These are phyloP conservation scores for Dichetophora obliterata DNA, from an alignment of 2,888 invertebrate species.

Conservation along the genomic window DNA sequence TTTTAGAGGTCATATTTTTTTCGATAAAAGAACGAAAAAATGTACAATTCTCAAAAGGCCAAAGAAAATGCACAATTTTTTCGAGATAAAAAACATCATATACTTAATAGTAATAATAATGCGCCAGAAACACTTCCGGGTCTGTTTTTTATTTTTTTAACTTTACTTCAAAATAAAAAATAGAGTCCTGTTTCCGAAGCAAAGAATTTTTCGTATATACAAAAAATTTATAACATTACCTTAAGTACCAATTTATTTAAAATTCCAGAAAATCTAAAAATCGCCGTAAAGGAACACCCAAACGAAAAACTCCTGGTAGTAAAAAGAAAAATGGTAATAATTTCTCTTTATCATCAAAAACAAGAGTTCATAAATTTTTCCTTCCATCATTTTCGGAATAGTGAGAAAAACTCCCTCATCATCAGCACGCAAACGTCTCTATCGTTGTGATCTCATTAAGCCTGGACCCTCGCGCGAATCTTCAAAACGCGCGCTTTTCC, in stretches of 20 bases:
- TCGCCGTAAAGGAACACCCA: slow-evolving; percentile 65
- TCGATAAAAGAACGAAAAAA: no score
- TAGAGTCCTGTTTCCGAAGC: no score
- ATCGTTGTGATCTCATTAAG: slow-evolving; percentile 59
- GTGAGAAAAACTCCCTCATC: slow-evolving; percentile 65
- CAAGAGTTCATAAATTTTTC: not conserved
- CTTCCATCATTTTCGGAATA: slow-evolving; percentile 39
- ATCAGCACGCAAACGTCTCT: slow-evolving; percentile 63
- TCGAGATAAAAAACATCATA: no score
- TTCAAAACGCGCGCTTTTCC: slow-evolving; percentile 80
- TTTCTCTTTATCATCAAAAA: not conserved
- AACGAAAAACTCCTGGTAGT: slow-evolving; percentile 74
- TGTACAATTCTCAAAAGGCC: no score
- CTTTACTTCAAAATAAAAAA: no score
- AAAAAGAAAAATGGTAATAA: slow-evolving; percentile 61
- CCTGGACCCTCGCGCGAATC: slow-evolving; percentile 72
- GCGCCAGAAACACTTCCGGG: no score
- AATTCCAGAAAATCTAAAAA: slow-evolving; percentile 58
- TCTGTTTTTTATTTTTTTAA: no score
- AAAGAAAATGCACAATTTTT: no score
- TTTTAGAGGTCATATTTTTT: no score
- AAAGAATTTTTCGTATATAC: no score
- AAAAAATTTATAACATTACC: no score
- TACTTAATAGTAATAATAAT: no score
- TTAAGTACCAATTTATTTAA: not conserved